phyloP scores from a whole-genome alignment of 2,888 invertebrate genomes.

The Pristionchus maxplancki region DNA sequence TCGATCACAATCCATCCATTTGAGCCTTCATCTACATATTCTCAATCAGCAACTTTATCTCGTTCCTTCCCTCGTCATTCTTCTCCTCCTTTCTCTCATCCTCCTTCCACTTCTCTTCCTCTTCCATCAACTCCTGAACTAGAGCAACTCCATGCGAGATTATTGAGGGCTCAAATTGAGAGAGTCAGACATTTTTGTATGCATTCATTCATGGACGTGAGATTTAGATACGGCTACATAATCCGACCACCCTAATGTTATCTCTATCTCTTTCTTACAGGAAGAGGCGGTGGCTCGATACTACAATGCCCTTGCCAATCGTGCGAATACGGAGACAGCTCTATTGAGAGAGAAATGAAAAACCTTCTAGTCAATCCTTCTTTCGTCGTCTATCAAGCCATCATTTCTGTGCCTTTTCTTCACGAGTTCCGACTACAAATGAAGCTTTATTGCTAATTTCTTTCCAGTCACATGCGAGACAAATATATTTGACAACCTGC shows the following conservation, averaged over 20 bases:
- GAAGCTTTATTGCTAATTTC: not conserved
- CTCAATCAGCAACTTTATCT: not conserved
- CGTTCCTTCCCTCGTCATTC: constrained; percentile 14
- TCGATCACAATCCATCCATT: not conserved
- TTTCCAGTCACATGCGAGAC: not conserved
- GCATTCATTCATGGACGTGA: too few relatives aligned
- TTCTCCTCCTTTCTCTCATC: constrained; percentile 52
- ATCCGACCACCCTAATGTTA: too few relatives aligned
- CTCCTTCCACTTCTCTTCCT: constrained; percentile 54
- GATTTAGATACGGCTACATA: too few relatives aligned
- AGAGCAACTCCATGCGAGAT: constrained; percentile 46
- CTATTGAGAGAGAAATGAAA: constrained; percentile 28
- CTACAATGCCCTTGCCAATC: constrained; percentile 49
- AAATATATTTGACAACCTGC: not conserved
- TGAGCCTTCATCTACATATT: not conserved
- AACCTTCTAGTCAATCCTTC: not conserved
- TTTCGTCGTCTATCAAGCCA: not conserved
- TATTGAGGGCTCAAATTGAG: constrained; percentile 43
- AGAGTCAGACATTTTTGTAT: not conserved
- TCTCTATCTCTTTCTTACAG: too few relatives aligned
- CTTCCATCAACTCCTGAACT: constrained; percentile 46
- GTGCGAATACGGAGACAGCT: constrained; percentile 36
- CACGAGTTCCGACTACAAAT: not conserved
- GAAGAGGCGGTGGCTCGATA: constrained; percentile 47
- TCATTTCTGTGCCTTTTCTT: not conserved